Base-by-base conservation (phyloP, 2,888 invertebrate genomes). In the Drosophila rellima region DNA sequence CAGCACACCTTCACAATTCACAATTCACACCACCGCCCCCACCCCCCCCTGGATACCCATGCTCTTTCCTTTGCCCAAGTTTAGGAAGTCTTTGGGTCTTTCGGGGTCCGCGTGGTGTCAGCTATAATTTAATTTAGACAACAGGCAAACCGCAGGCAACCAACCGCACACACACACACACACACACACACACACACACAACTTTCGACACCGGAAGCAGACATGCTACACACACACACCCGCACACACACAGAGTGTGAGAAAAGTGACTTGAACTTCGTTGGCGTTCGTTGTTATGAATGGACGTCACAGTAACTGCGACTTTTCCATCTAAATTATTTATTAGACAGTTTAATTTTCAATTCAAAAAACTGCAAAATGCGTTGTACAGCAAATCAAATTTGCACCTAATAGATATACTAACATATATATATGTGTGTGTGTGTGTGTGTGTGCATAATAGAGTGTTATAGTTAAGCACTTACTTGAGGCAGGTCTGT, bases 71-170 rank as follows among this genome's bases (percentile, higher is more conserved):
- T 11, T 13, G 13, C 2, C 17, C 3, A 20, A 15, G n/a, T 42
- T 33, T 20, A 2, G 26, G n/a, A 29, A 15, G 40, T 44, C 35
- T 29, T 29, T 8, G 8, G 17, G 54, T 62, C 20, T 37, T 39
- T 50, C 26, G 40, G 47, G 48, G 70, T 60, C 70, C 57, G 65
- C 44, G 35, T 42, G 60, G 68, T 78, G 80, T 78, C 80, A 67
- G 78, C 66, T 77, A 80, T 80, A 78, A 80, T 78, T 78, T 80
- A 76, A 78, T 78, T 78, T 78, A 78, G 80, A 78, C 78, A 78
- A 78, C 73, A 76, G 64, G 47, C 66, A 73, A 73, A 73, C 73
- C 81, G 61, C 78, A 70, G 69, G 60, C 51, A 63, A 64, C 39
- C 50, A 26, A 23, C 54, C 61, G 51, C 56, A 60, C 39, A 48